Percentiles rank a stretch among this genome's conserved stretches.
Conservation (phyloP, 1,140 invertebrate genomes). For the Maniola jurtina region DNA sequence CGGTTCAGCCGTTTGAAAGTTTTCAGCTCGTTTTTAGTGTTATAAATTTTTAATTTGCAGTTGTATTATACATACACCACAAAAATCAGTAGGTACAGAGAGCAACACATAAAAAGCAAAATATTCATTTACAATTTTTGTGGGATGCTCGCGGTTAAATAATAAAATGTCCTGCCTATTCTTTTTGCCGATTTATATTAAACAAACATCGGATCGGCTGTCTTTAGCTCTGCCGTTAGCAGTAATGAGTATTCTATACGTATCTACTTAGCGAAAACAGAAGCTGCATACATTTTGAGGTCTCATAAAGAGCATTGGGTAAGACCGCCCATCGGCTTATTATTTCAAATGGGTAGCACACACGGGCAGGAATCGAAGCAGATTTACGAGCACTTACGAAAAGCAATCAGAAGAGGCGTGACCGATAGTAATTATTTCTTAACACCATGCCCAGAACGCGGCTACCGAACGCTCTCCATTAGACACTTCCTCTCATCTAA, state of each 20-base stretch:
- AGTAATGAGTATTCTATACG: background rate
- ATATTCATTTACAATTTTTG: too few species aligned
- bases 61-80: too few species aligned
- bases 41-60: too few species aligned
- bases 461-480: conserved; percentile 67
- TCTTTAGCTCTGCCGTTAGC: too few species aligned
- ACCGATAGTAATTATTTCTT: conserved; percentile 74
- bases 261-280: background rate
- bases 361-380: conserved; percentile 44
- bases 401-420: conserved; percentile 73
- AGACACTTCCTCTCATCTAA: conserved; percentile 56
- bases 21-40: too few species aligned
- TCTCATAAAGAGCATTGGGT: conserved; percentile 26
- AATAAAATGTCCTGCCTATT: too few species aligned
- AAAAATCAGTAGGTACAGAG: too few species aligned
- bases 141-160: too few species aligned
- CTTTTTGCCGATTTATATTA: too few species aligned
- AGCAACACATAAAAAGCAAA: too few species aligned
- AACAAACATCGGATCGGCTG: too few species aligned
- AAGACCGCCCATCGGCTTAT: conserved; percentile 44
- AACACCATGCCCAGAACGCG: conserved; percentile 61
- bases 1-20: too few species aligned
- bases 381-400: conserved; percentile 71
- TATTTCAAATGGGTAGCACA: conserved; percentile 45
- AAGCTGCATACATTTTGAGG: background rate